Evolutionary conservation across 2,888 invertebrate species (phyloP).

Genomic region (Tortrix viridana): DNA sequence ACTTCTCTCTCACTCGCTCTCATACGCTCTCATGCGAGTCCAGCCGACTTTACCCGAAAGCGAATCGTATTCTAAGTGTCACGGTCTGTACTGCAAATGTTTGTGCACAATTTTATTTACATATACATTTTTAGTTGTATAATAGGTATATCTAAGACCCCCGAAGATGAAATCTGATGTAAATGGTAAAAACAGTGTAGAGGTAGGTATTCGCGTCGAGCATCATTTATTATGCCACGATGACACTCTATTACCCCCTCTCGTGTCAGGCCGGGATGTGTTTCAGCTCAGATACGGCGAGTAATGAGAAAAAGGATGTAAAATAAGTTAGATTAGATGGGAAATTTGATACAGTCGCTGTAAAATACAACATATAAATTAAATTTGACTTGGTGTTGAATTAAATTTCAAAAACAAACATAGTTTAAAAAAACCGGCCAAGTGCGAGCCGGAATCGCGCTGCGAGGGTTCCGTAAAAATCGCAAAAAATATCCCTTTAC

Average conservation of each 20-base stretch:
- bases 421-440: too few relatives aligned
- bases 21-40: too few relatives aligned
- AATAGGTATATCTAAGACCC: conserved; percentile 43
- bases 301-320: conserved; percentile 20
- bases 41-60: too few relatives aligned
- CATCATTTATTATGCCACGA: conserved; percentile 80
- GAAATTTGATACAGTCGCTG: conserved; percentile 1
- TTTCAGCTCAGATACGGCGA: conserved; percentile 24
- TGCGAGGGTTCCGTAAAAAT: too few relatives aligned
- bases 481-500: too few relatives aligned
- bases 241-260: conserved; percentile 78
- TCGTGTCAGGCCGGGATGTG: conserved; percentile 22
- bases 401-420: too few relatives aligned
- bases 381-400: background rate
- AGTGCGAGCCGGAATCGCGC: too few relatives aligned
- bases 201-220: conserved; percentile 55
- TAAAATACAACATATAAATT: background rate
- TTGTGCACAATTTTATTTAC: too few relatives aligned
- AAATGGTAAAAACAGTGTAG: conserved; percentile 73
- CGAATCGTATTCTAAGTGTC: too few relatives aligned
- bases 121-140: too few relatives aligned
- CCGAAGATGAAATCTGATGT: conserved; percentile 58
- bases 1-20: too few relatives aligned
- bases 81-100: too few relatives aligned
- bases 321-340: conserved; percentile 16